A percentile compares a stretch with the other conserved stretches of the same genome.
Conservation (phyloP, 2,888 invertebrate genomes). For the Tromatobia lineatoria region DNA sequence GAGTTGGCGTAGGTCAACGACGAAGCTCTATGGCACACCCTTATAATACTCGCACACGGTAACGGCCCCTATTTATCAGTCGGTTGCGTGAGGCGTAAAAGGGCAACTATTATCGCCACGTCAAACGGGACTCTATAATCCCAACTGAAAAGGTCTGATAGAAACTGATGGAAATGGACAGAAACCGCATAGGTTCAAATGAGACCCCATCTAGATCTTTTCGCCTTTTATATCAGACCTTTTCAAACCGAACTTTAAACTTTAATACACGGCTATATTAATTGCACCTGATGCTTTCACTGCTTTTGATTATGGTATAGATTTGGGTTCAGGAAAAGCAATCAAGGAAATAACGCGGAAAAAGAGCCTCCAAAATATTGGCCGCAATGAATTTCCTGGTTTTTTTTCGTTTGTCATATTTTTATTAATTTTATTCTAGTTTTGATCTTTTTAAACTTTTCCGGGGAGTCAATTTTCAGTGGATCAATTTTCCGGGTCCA, state of each 20-base stretch:
- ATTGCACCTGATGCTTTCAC: neutral
- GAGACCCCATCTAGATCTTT: neutral
- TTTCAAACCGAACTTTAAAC: neutral
- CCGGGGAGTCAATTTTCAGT: too few species aligned
- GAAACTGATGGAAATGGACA: neutral
- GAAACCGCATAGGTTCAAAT: neutral
- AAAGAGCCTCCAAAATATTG: too few species aligned
- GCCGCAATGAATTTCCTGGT: too few species aligned
- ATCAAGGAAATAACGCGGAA: too few species aligned
- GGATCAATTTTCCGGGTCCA: too few species aligned
- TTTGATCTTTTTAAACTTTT: too few species aligned
- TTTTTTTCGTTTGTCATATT: too few species aligned
- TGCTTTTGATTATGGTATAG: neutral
- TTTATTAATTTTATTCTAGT: too few species aligned
- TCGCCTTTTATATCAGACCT: neutral
- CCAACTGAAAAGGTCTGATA: neutral
- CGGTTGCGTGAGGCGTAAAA: slow-evolving; percentile 52
- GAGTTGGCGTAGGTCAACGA: slow-evolving; percentile 57
- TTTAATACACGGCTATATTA: neutral
- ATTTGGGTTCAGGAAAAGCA: too few species aligned
- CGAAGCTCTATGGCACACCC: slow-evolving; percentile 41
- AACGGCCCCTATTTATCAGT: slow-evolving; percentile 54
- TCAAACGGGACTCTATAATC: slow-evolving; percentile 54
- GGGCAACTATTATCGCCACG: slow-evolving; percentile 36
- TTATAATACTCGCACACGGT: slow-evolving; percentile 8